phyloP scores from a whole-genome alignment of 2,888 invertebrate genomes.

The Helicoverpa assulta region DNA sequence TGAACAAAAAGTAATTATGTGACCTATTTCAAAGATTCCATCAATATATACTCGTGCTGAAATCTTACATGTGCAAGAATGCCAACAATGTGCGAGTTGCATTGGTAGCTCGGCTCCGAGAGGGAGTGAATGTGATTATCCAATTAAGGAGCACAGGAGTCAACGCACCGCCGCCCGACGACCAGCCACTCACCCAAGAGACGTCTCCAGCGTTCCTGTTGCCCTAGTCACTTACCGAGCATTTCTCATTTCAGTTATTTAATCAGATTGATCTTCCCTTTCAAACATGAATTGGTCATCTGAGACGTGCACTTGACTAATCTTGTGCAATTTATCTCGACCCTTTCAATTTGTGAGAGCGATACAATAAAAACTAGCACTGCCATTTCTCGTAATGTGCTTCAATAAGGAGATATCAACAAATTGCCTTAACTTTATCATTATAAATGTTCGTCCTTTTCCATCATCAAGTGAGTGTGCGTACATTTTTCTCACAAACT shows the following conservation, averaged over 20 bases:
- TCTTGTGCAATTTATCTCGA: constrained; percentile 22
- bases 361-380: constrained; percentile 9
- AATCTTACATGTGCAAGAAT: constrained; percentile 47
- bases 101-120: constrained; percentile 50
- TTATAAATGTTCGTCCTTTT: constrained; percentile 8
- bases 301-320: constrained; percentile 20
- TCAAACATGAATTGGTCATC: constrained; percentile 42
- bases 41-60: constrained; percentile 11
- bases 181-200: constrained; percentile 35
- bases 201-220: constrained; percentile 40
- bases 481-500: constrained; percentile 50
- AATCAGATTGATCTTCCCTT: constrained; percentile 50
- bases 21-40: neutral
- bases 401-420: constrained; percentile 18
- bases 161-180: constrained; percentile 61
- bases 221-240: constrained; percentile 39
- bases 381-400: constrained; percentile 7
- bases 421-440: constrained; percentile 5
- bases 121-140: constrained; percentile 69
- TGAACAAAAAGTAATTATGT: neutral
- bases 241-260: constrained; percentile 45
- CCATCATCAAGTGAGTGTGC: constrained; percentile 20
- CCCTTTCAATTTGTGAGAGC: constrained; percentile 15
- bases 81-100: constrained; percentile 51
- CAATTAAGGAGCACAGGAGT: constrained; percentile 70